Base-by-base conservation (phyloP, 2,113 vertebrate genomes). In the Forbesichthys papilliferus region DNA sequence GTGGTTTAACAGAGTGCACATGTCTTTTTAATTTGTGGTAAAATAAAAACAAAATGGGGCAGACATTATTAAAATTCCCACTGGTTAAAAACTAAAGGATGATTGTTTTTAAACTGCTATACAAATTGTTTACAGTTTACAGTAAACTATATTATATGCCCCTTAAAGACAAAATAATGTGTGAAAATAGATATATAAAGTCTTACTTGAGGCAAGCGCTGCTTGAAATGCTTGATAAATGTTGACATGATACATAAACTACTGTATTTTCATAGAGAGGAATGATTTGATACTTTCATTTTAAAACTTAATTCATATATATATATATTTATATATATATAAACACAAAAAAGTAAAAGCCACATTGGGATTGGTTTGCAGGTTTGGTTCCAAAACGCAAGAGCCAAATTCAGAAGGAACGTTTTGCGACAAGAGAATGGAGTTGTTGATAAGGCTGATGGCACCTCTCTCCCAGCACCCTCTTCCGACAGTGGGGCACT, bases 341-440 rank as follows among this genome's bases (percentile, higher is more conserved):
- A 86, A 90, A 87, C 74, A 66, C 68, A 82, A 82, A 91, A 94
- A 92, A 96, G 95, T 98, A 96, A 98, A 98, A 96, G 83, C 86
- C 87, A 93, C 94, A 93, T 82, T 98, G 96, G 98, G 95, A 96
- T 98, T 99, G 98, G 98, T 99, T 99, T 99, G 95, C 98, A 99
- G 98, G 98, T 99, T 95, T 99, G 98, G 98, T 99, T 99, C 96
- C 98, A 99, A 99, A 99, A 99, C 95, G 98, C 98, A 90, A 93
- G 98, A 94, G 98, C 98, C 96, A 99, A 99, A 98, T 99, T 99
- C 98, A 96, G 98, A 97, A 97, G 98, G 96, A 99, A 99, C 94
- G 96, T 99, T 96, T 98, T 99, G 95, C 98, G 98, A 93, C 98
- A 99, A 95, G 98, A 99, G 96, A 99, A 95, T 92, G 98, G 98